phyloP scores from a whole-genome alignment of 64 coral and sea anemone species.

The Dendronephthya gigantea region DNA sequence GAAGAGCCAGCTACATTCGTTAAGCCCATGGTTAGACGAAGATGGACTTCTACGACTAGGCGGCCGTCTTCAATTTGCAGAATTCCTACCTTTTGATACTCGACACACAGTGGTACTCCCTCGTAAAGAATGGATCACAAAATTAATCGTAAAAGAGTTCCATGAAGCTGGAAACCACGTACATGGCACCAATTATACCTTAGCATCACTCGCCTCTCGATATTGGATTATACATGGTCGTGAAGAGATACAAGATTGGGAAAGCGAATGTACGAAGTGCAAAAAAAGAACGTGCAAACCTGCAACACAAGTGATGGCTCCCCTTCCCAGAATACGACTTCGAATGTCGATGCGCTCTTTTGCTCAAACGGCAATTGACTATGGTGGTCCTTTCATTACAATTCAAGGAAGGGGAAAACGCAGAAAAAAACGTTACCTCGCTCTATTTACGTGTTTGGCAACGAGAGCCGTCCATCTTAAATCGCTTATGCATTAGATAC shows the following conservation, averaged over 20 bases:
- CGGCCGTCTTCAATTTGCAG: conserved; percentile 30
- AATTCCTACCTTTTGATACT: conserved; percentile 24
- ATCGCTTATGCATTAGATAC: conserved; percentile 29
- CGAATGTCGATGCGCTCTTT: neutral
- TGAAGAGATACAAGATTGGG: conserved; percentile 51
- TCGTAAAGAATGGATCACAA: conserved; percentile 40
- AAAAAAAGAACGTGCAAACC: conserved; percentile 32
- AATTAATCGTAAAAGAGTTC: conserved; percentile 31
- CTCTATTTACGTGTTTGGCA: conserved; percentile 27
- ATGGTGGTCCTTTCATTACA: conserved; percentile 20
- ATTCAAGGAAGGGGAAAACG: conserved; percentile 32
- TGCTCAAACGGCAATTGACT: conserved; percentile 25
- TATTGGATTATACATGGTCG: conserved; percentile 49
- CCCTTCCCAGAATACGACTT: neutral
- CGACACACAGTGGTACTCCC: conserved; percentile 33
- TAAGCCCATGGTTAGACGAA: conserved; percentile 38
- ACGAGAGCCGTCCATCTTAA: conserved; percentile 34
- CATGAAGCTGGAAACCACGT: conserved; percentile 33
- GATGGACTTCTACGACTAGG: conserved; percentile 33
- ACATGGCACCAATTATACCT: conserved; percentile 37
- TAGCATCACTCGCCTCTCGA: conserved; percentile 27
- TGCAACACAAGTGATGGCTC: conserved; percentile 26
- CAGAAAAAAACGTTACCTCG: conserved; percentile 27
- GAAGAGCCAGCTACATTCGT: conserved; percentile 36
- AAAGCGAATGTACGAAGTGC: conserved; percentile 29